Evolutionary conservation across 2,113 vertebrate genomes (phyloP).

Genomic region (Reinhardtius hippoglossoides): DNA sequence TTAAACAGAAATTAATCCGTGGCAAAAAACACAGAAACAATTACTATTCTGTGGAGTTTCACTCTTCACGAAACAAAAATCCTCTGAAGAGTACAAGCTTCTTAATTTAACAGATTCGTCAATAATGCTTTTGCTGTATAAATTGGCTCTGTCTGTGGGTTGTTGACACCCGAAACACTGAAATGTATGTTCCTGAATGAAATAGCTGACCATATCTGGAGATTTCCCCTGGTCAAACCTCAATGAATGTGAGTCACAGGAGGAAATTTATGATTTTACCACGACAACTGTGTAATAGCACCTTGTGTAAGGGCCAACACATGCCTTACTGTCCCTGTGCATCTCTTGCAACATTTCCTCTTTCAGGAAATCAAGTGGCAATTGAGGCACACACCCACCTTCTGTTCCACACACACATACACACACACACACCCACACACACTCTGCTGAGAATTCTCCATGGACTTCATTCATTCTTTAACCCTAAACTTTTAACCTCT

Average conservation of each 20-base stretch:
- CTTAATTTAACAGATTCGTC: too few species aligned
- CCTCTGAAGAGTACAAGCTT: too few species aligned
- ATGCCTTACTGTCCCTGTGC: slow-evolving; percentile 19
- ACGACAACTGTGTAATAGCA: slow-evolving; percentile 6
- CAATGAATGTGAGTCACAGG: slow-evolving; percentile 26
- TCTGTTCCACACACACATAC: background rate
- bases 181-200: background rate
- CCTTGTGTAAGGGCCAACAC: slow-evolving; percentile 10
- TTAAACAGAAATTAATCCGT: background rate
- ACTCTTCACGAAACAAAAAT: too few species aligned
- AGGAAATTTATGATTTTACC: slow-evolving; percentile 22
- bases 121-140: background rate
- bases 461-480: slow-evolving; percentile 4
- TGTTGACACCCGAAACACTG: background rate
- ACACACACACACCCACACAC: slow-evolving; percentile 19
- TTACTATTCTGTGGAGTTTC: too few species aligned
- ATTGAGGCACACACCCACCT: slow-evolving; percentile 22
- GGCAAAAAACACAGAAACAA: too few species aligned
- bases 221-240: slow-evolving; percentile 4
- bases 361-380: slow-evolving; percentile 57
- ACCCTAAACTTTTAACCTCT: background rate
- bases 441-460: background rate
- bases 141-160: background rate
- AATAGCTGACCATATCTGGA: background rate
- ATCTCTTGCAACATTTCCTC: slow-evolving; percentile 58